These are phyloP conservation scores for Zeus faber DNA, from an alignment of 2,113 vertebrate genomes.

Conservation along the genomic window DNA sequence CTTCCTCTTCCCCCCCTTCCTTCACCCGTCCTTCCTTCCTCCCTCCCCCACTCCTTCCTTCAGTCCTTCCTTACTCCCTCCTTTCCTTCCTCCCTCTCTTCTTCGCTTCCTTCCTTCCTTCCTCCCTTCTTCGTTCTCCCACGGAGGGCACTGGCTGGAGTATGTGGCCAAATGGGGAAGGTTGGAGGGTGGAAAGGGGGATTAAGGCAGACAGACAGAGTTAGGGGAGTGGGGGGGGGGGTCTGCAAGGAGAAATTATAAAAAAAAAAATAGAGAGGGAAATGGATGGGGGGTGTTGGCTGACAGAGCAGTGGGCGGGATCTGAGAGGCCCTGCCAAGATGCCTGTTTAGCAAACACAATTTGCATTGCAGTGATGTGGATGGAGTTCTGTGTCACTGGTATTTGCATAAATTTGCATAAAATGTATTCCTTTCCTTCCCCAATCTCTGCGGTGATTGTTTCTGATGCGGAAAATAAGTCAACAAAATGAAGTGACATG, in stretches of 20 bases:
- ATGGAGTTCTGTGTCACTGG: slow-evolving; percentile 68
- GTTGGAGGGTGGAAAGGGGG: slow-evolving; percentile 28
- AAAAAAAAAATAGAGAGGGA: slow-evolving; percentile 16
- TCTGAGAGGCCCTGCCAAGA: slow-evolving; percentile 56
- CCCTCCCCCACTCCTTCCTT: no score
- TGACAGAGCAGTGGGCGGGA: slow-evolving; percentile 27
- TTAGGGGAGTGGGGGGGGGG: not conserved
- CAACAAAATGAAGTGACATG: slow-evolving; percentile 58
- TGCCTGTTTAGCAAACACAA: slow-evolving; percentile 72
- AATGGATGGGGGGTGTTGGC: slow-evolving; percentile 9
- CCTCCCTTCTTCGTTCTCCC: no score
- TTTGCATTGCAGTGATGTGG: slow-evolving; percentile 71
- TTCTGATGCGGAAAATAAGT: slow-evolving; percentile 70
- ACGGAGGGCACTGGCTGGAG: no score
- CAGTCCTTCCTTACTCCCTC: no score
- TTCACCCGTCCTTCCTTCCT: no score
- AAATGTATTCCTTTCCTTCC: slow-evolving; percentile 68
- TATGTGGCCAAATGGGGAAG: no score
- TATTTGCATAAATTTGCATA: slow-evolving; percentile 79
- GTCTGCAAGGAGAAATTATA: slow-evolving; percentile 10
- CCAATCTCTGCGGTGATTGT: slow-evolving; percentile 60
- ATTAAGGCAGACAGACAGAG: not conserved
- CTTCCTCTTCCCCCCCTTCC: no score
- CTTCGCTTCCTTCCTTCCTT: no score
- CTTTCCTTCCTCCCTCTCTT: no score